Evolutionary conservation across 2,797 vertebrate species (phyloP).

Genomic region (Acropternis orthonyx): DNA sequence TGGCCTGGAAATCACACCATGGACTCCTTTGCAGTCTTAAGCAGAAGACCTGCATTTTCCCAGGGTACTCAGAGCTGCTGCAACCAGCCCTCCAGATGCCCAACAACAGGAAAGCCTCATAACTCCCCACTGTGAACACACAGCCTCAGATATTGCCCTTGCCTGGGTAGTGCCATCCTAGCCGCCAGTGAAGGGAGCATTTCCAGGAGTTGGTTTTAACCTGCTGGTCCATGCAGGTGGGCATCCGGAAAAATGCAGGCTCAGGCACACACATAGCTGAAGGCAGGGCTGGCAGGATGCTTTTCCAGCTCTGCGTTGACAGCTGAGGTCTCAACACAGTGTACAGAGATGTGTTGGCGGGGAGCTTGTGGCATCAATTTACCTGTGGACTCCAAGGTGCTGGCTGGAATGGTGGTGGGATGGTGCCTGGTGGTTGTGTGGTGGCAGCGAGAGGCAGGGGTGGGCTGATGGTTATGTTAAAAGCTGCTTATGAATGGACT

Average conservation of each 20-base stretch:
- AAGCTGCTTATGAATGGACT: background rate
- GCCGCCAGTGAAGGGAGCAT: background rate
- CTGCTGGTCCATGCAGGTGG: background rate
- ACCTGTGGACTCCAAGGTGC: background rate
- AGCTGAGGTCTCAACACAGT: fast-evolving
- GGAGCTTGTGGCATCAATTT: background rate
- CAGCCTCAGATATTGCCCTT: fast-evolving
- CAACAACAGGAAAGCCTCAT: background rate
- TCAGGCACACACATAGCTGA: background rate
- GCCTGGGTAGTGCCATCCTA: background rate
- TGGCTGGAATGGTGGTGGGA: fast-evolving
- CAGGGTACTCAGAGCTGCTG: background rate
- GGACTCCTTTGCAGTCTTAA: background rate
- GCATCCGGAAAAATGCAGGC: background rate
- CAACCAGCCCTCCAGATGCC: background rate
- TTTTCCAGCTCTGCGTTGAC: background rate
- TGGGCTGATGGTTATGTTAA: background rate
- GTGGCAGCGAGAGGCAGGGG: background rate
- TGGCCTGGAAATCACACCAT: background rate
- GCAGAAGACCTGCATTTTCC: background rate
- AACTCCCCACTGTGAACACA: background rate
- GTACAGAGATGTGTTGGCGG: background rate
- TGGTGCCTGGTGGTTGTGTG: background rate
- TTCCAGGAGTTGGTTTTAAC: background rate
- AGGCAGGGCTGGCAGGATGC: background rate